Evolutionary conservation across 2,113 vertebrate species (phyloP).

Genomic region (Nyctibius bracteatus): DNA sequence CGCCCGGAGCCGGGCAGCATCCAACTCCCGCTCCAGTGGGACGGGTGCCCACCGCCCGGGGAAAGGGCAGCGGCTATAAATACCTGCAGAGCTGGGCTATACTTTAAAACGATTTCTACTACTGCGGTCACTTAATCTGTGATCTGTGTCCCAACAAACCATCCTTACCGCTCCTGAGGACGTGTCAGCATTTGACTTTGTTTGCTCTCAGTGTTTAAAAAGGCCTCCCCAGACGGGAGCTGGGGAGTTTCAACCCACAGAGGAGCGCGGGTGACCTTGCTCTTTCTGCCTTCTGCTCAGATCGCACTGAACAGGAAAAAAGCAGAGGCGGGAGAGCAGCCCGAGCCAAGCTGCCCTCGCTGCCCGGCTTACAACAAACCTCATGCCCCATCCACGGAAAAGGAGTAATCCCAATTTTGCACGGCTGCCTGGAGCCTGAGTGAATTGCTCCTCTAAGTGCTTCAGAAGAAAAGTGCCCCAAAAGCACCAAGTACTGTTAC

Average conservation of each 20-base stretch:
- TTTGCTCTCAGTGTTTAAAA: neutral
- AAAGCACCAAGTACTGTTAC: neutral
- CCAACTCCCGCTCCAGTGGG: neutral
- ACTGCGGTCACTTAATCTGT: neutral
- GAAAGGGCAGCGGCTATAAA: slow-evolving; percentile 9
- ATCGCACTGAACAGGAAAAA: neutral
- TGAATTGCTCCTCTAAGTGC: neutral
- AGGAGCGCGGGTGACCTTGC: neutral
- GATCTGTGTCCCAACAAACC: neutral
- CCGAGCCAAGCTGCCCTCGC: fast-evolving
- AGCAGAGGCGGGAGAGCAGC: neutral
- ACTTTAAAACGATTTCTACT: neutral
- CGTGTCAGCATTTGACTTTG: neutral
- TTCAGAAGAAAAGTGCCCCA: neutral
- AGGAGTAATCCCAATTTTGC: neutral
- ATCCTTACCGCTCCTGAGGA: neutral
- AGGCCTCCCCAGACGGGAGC: neutral
- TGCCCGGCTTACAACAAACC: fast-evolving
- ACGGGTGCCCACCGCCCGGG: neutral
- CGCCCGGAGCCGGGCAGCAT: fast-evolving
- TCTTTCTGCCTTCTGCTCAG: neutral
- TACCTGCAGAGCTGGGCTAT: neutral
- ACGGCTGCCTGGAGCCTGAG: neutral
- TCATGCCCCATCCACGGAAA: neutral
- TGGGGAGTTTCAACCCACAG: neutral